Evolutionary conservation across 2,113 vertebrate species (phyloP).

Genomic region (Boleophthalmus pectinirostris): DNA sequence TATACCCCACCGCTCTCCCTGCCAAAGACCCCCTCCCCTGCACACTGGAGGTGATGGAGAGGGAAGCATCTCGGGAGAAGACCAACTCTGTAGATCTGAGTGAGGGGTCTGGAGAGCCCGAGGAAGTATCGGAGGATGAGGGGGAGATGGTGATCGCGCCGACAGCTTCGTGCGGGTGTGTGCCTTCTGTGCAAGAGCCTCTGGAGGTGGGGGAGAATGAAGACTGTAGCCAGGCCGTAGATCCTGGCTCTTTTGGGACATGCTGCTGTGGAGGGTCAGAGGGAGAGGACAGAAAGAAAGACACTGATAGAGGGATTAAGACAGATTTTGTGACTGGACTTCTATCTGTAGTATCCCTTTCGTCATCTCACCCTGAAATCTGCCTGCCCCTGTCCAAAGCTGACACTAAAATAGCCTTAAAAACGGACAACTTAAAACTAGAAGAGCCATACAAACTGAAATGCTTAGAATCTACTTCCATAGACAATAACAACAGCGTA

Average conservation of each 20-base stretch:
- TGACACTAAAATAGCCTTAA: slow-evolving; percentile 35
- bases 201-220: slow-evolving; percentile 91
- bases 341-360: slow-evolving; percentile 52
- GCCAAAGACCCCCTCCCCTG: slow-evolving; percentile 38
- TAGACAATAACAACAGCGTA: slow-evolving; percentile 22
- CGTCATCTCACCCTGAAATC: slow-evolving; percentile 54
- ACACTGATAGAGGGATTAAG: slow-evolving; percentile 14
- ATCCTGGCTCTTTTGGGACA: slow-evolving; percentile 62
- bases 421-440: slow-evolving; percentile 33
- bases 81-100: slow-evolving; percentile 21
- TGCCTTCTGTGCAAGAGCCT: slow-evolving; percentile 80
- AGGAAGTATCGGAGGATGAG: slow-evolving; percentile 64
- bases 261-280: slow-evolving; percentile 68
- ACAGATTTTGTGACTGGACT: slow-evolving; percentile 48
- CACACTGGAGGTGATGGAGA: slow-evolving; percentile 24
- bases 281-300: slow-evolving; percentile 28
- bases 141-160: slow-evolving; percentile 47
- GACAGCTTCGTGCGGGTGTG: slow-evolving; percentile 67
- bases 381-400: slow-evolving; percentile 68
- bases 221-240: slow-evolving; percentile 88
- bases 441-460: slow-evolving; percentile 62
- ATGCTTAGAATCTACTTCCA: slow-evolving; percentile 73
- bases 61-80: slow-evolving; percentile 25
- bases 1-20: slow-evolving; percentile 35
- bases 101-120: slow-evolving; percentile 49